Base-by-base conservation (phyloP, 2,888 invertebrate genomes). In the Leucophora obtusa region DNA sequence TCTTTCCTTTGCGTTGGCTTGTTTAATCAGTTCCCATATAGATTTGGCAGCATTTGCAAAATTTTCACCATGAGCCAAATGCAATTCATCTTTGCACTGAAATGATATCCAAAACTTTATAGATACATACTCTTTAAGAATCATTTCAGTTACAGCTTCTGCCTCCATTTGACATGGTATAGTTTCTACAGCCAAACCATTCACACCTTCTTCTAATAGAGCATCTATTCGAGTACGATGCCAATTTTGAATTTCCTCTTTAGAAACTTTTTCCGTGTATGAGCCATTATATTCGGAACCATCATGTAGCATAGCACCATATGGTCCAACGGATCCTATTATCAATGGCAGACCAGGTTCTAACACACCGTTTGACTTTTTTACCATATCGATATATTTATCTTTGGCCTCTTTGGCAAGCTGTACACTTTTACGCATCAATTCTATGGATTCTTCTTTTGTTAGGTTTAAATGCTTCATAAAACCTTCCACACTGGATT, bases 241-340 rank as follows among this genome's bases (percentile, higher is more conserved):
- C 96, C 97, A 97, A 51, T 94, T 93, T 62, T 93, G 93, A 89
- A 98, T 93, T 65, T 92, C 92, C 91, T 94, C 91, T 58, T 91
- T 91, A 2, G 94, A 89, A 2, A 95, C 93, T 63, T 91, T 93
- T 80, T 93, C 92, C 0, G 94, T 94, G 87, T 96, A 96, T 76
- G 93, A 92, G 24, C 98, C 98, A 28, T 94, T 94, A 89, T 98
- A 98, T 89, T 98, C 98, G 0, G 98, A 98, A 11, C 95, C 96
- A 89, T 98, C 97, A 87, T 95, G 95, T 43, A 97, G 91, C 85
- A 94, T 95, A 0, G 98, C 98, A 0, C 98, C 98, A 88, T 96
- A 98, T 0, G 98, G 97, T 0, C 98, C 98, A 79, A 98, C 94
- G 0, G 97, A 96, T 0, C 97, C 98, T 38, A 96, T 96, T 62